Base-by-base conservation (phyloP, 2,888 invertebrate genomes). In the Tetragonisca angustula region DNA sequence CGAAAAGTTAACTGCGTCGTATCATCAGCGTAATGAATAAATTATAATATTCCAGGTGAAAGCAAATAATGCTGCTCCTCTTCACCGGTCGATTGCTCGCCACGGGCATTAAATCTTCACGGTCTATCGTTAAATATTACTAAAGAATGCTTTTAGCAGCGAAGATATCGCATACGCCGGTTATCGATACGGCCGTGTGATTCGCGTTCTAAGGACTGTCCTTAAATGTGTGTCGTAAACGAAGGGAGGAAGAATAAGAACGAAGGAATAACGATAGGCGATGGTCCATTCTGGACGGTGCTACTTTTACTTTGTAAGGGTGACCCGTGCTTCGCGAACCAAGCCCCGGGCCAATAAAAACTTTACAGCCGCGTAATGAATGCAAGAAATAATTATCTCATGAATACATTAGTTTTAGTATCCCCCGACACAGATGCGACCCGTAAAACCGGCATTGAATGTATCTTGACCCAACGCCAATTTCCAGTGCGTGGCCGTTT, bases 341-440 rank as follows among this genome's bases (percentile, higher is more conserved):
- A 76, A 76, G 72, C 50, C 50, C 75, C 67, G 71, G 76, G 79
- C 89, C 87, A 90, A 90, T 92, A 92, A 93, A 92, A 93, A 89
- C 87, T 92, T 93, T 92, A 92, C 90, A 91, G 89, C 90, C 79
- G 73, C 84, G 88, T 92, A 92, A 93, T 92, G 91, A 91, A 93
- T 92, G 92, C 93, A 92, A 92, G 93, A 93, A 93, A 93, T 93
- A 93, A 93, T 93, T 93, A 93, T 93, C 92, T 93, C 93, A 93
- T 93, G 93, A 93, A 93, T 93, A 93, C 91, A 93, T 93, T 93
- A 93, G 89, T 92, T 93, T 93, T 93, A 93, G 89, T 92, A 90
- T 90, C 92, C 84, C 71, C 87, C 90, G 88, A 90, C 89, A 87
- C 88, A 90, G 85, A 90, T 81, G 83, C 85, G 88, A 82, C 88